A percentile compares a stretch with the other conserved stretches of the same genome.
Evolutionary conservation across 2,797 vertebrate genomes (phyloP).

Genomic region (Crocodylus rhombifer): DNA sequence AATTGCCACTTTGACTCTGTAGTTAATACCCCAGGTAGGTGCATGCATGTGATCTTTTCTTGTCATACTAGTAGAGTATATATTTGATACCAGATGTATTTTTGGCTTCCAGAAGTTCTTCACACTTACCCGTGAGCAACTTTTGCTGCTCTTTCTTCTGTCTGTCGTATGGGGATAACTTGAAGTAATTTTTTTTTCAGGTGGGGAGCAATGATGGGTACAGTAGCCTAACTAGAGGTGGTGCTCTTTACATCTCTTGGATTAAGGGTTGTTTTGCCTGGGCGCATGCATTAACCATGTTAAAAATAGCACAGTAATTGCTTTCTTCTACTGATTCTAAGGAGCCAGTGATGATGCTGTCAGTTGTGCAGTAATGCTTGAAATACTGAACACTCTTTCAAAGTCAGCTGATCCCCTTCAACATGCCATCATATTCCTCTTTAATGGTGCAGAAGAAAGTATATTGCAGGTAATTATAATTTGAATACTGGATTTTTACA

Average conservation of each 20-base stretch:
- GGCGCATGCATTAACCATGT: not conserved
- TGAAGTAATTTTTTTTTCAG: too few species aligned
- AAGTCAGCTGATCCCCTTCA: conserved; percentile 87
- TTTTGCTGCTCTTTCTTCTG: too few species aligned
- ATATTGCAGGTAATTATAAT: conserved; percentile 90
- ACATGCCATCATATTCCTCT: conserved; percentile 95
- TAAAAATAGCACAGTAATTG: not conserved
- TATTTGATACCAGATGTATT: not conserved
- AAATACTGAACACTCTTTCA: conserved; percentile 91
- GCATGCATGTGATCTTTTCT: not conserved
- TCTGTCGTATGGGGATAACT: too few species aligned
- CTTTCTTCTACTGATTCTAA: conserved; percentile 66
- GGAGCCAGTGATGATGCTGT: conserved; percentile 98
- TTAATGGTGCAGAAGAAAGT: conserved; percentile 98
- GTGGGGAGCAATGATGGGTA: too few species aligned
- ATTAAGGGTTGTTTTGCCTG: not conserved
- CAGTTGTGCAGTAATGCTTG: conserved; percentile 97
- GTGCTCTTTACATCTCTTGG: not conserved
- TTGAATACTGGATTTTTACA: not conserved
- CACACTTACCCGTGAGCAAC: not conserved
- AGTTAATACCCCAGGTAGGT: conserved; percentile 92
- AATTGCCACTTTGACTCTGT: conserved; percentile 99
- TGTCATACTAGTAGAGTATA: not conserved
- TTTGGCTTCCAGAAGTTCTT: not conserved
- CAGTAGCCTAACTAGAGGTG: too few species aligned